Percentiles rank a stretch among this genome's conserved stretches.
Conservation (phyloP, 2,888 invertebrate genomes). For the Drosophila histrio region DNA sequence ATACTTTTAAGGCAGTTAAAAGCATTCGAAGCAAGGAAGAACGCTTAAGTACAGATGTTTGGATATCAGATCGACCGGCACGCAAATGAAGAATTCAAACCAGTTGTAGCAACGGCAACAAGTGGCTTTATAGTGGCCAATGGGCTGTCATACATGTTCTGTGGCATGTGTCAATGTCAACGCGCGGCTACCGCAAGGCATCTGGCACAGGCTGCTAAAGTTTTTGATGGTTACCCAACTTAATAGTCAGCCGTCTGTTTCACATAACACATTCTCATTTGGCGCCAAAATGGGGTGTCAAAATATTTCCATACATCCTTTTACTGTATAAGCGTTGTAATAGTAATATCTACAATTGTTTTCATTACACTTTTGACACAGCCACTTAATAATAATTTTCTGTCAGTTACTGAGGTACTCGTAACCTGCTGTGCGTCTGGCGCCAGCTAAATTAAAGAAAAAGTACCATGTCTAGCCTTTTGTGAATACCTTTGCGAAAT, state of each 20-base stretch:
- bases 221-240: conserved; percentile 26
- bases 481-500: conserved; percentile 44
- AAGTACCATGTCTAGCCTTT: conserved; percentile 48
- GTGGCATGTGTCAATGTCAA: conserved; percentile 68
- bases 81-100: conserved; percentile 77
- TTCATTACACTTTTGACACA: conserved; percentile 32
- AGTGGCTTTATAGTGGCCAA: conserved; percentile 59
- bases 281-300: conserved; percentile 31
- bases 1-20: conserved; percentile 29
- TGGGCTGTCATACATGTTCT: conserved; percentile 40
- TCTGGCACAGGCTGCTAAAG: conserved; percentile 44
- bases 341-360: conserved; percentile 14
- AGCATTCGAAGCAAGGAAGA: conserved; percentile 4
- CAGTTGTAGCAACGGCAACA: conserved; percentile 59
- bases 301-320: not conserved
- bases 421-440: conserved; percentile 65
- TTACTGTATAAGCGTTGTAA: not conserved
- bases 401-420: not conserved
- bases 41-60: conserved; percentile 30
- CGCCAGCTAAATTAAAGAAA: conserved; percentile 65
- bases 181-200: conserved; percentile 51
- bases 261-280: conserved; percentile 15
- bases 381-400: conserved; percentile 9
- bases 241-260: conserved; percentile 7
- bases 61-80: conserved; percentile 42